These are phyloP conservation scores for Crenuchus spilurus DNA, from an alignment of 2,797 vertebrate species.

Conservation along the genomic window DNA sequence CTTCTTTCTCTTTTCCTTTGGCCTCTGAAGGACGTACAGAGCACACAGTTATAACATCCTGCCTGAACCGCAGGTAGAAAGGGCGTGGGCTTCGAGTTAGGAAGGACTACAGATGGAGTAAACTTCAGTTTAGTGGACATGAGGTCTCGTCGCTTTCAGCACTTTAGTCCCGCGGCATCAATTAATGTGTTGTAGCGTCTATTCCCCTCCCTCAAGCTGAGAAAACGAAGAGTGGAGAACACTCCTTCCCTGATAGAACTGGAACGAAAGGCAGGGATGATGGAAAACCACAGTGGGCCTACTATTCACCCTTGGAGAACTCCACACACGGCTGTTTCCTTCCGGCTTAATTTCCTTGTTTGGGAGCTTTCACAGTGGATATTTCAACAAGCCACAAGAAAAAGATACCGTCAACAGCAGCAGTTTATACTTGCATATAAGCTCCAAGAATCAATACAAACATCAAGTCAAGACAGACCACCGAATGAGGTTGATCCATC, in stretches of 20 bases:
- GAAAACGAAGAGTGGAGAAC: constrained; percentile 65
- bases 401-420: constrained; percentile 36
- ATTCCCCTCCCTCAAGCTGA: constrained; percentile 60
- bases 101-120: constrained; percentile 22
- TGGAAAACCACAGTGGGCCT: constrained; percentile 70
- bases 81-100: constrained; percentile 48
- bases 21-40: constrained; percentile 66
- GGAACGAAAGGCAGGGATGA: constrained; percentile 70
- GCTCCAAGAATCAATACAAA: too few relatives aligned
- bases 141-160: constrained; percentile 74
- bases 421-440: too few relatives aligned
- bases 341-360: constrained; percentile 80
- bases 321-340: constrained; percentile 78
- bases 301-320: constrained; percentile 67
- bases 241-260: constrained; percentile 62
- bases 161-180: constrained; percentile 70
- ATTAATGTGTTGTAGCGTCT: constrained; percentile 73
- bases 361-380: constrained; percentile 40
- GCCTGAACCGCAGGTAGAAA: constrained; percentile 58
- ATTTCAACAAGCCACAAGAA: constrained; percentile 65
- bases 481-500: too few relatives aligned
- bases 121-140: constrained; percentile 64
- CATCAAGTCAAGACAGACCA: too few relatives aligned
- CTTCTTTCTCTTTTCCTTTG: constrained; percentile 73
- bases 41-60: constrained; percentile 74